phyloP scores from a whole-genome alignment of 2,888 invertebrate species.

The Apamea epomidion region DNA sequence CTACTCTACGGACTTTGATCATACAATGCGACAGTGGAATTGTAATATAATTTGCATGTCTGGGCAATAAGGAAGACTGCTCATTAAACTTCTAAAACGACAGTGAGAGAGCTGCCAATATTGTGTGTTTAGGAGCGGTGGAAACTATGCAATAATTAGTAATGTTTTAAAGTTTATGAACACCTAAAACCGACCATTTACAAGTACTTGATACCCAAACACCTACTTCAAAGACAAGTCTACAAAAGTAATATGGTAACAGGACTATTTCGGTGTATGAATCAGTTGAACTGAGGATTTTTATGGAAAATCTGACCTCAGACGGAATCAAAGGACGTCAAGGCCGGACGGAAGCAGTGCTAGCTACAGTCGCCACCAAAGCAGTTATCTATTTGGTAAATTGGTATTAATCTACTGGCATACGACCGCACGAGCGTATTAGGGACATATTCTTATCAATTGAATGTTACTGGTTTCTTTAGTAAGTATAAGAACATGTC shows the following conservation, averaged over 20 bases:
- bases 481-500: constrained; percentile 3
- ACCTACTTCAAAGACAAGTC: constrained; percentile 11
- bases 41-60: constrained; percentile 44
- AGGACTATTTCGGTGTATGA: constrained; percentile 21
- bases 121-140: constrained; percentile 20
- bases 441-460: constrained; percentile 48
- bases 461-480: constrained; percentile 14
- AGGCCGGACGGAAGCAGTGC: constrained; percentile 40
- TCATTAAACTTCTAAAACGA: constrained; percentile 30
- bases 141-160: constrained; percentile 23
- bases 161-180: constrained; percentile 29
- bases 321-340: constrained; percentile 25
- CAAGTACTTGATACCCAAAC: constrained; percentile 18
- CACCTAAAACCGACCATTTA: constrained; percentile 26
- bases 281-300: constrained; percentile 11
- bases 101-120: constrained; percentile 39
- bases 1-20: constrained; percentile 21
- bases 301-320: constrained; percentile 29
- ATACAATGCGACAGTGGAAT: constrained; percentile 41
- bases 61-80: constrained; percentile 38
- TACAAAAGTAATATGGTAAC: background rate
- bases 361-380: constrained; percentile 13
- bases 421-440: constrained; percentile 23
- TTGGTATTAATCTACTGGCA: constrained; percentile 39
- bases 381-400: constrained; percentile 46